Percentiles rank a stretch among this genome's conserved stretches.
Conservation (phyloP, 2,888 invertebrate genomes). For the Zootermopsis nevadensis region DNA sequence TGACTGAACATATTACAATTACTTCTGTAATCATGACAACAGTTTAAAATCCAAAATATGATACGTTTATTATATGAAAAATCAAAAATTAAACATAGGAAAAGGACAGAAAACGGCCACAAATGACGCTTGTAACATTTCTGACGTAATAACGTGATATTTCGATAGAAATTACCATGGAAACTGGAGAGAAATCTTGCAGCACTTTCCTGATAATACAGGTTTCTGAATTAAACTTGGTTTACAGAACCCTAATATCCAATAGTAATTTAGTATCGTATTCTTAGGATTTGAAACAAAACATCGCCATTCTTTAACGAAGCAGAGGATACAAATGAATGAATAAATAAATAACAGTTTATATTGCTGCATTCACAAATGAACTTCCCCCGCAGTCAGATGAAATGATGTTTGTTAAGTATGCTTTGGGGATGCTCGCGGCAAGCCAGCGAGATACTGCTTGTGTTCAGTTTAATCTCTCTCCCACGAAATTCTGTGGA, state of each 20-base stretch:
- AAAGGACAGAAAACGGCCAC: neutral
- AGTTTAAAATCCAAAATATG: neutral
- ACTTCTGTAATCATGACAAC: neutral
- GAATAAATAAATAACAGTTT: neutral
- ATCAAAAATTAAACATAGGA: neutral
- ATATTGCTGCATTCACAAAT: conserved; percentile 14
- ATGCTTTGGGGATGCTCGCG: neutral
- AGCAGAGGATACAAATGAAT: neutral
- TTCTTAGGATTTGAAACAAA: neutral
- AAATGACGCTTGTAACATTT: neutral
- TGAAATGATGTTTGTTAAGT: neutral
- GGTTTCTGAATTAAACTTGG: neutral
- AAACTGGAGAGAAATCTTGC: neutral
- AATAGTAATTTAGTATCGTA: neutral
- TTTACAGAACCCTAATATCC: neutral
- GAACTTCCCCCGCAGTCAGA: neutral
- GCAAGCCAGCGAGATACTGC: conserved; percentile 1
- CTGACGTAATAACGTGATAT: neutral
- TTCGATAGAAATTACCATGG: neutral
- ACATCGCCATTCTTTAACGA: neutral
- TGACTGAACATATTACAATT: neutral
- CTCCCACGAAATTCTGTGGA: conserved; percentile 8
- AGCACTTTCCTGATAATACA: neutral
- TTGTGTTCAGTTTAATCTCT: neutral
- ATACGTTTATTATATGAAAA: neutral